Evolutionary conservation across 2,888 invertebrate genomes (phyloP).

Genomic region (Patella depressa): DNA sequence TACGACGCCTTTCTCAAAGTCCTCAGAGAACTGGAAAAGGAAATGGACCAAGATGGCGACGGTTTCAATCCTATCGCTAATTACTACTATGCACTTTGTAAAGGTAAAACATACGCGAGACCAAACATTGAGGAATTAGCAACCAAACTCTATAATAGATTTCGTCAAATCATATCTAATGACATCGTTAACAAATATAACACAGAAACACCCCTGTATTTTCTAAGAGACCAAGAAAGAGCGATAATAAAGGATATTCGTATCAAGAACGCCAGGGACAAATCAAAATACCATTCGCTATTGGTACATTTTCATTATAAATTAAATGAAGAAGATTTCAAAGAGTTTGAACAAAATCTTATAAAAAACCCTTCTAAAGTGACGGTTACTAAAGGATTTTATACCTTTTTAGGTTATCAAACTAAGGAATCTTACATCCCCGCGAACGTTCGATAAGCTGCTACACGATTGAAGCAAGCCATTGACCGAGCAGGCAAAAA

Average conservation of each 20-base stretch:
- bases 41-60: background rate
- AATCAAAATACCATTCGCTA: background rate
- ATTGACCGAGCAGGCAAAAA: background rate
- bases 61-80: background rate
- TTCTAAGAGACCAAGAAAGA: background rate
- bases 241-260: background rate
- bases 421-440: background rate
- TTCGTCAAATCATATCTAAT: background rate
- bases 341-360: background rate
- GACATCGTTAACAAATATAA: background rate
- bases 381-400: background rate
- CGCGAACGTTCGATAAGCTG: background rate
- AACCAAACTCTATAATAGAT: background rate
- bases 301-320: background rate
- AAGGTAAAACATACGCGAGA: background rate
- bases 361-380: background rate
- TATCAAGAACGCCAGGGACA: background rate
- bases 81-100: background rate
- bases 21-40: background rate
- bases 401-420: constrained; percentile 1
- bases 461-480: background rate
- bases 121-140: background rate
- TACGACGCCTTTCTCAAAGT: background rate
- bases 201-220: background rate
- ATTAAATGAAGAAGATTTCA: background rate